Conservation (phyloP, 2,888 invertebrate species). For the Pasiphila rectangulata region DNA sequence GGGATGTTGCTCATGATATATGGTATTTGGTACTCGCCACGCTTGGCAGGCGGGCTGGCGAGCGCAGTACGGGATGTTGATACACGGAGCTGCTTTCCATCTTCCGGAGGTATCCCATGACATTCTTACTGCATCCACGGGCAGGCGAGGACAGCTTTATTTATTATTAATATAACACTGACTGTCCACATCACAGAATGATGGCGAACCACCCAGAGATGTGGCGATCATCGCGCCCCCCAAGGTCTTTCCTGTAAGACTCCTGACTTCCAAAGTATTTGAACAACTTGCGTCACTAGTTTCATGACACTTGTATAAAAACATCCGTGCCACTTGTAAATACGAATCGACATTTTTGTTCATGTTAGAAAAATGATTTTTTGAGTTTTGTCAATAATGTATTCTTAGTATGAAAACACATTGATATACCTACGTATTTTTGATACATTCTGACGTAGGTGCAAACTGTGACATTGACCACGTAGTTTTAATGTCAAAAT, state of each 20-base stretch:
- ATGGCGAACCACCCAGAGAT: conserved; percentile 37
- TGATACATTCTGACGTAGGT: not conserved
- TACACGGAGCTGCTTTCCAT: too few species aligned
- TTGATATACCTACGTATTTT: not conserved
- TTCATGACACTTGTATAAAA: conserved; percentile 44
- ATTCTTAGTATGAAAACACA: conserved; percentile 2
- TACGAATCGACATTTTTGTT: not conserved
- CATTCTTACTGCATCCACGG: too few species aligned
- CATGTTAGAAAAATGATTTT: not conserved
- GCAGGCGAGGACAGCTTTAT: too few species aligned
- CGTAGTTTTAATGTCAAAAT: not conserved
- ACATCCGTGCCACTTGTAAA: conserved; percentile 17
- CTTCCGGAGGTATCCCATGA: too few species aligned
- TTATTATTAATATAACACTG: conserved; percentile 5
- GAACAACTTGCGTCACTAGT: conserved; percentile 34
- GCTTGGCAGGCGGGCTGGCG: too few species aligned
- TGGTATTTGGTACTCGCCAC: too few species aligned
- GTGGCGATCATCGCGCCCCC: conserved; percentile 45
- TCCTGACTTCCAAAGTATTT: too few species aligned
- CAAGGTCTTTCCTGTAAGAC: conserved; percentile 52
- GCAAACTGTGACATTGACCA: conserved; percentile 2
- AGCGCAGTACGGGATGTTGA: too few species aligned
- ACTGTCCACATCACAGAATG: conserved; percentile 26
- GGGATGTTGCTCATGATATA: too few species aligned
- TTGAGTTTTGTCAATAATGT: conserved; percentile 1